A percentile compares a stretch with the other conserved stretches of the same genome.
These are phyloP conservation scores for Etia nguti DNA, from an alignment of 2,113 vertebrate species.

Conservation along the genomic window DNA sequence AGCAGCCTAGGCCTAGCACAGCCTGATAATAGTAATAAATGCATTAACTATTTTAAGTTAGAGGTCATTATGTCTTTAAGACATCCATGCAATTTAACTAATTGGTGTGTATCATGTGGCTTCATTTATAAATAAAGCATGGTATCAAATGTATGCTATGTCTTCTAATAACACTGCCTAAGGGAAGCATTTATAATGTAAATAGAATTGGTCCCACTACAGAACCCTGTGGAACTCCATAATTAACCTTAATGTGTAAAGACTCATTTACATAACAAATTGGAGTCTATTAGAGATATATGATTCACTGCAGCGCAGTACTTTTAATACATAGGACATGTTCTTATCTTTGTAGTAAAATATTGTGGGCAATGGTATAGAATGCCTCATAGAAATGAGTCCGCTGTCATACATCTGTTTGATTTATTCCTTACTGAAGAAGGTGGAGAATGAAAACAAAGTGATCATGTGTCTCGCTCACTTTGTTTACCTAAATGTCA, in stretches of 20 bases:
- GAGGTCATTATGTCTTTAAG: neutral
- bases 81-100: neutral
- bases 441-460: constrained; percentile 21
- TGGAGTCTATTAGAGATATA: neutral
- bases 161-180: neutral
- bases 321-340: neutral
- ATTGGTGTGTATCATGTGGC: neutral
- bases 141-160: neutral
- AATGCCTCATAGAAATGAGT: neutral
- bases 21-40: neutral
- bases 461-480: constrained; percentile 33
- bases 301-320: neutral
- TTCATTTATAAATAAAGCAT: neutral
- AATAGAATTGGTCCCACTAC: neutral
- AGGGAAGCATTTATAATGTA: neutral
- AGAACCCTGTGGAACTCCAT: neutral
- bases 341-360: neutral
- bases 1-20: neutral
- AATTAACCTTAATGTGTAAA: neutral
- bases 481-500: constrained; percentile 59
- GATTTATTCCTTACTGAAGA: neutral
- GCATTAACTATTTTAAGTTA: neutral
- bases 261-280: neutral
- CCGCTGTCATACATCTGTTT: neutral
- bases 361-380: accelerated